Base-by-base conservation (phyloP, 2,888 invertebrate genomes). In the Ormyrus nitidulus region DNA sequence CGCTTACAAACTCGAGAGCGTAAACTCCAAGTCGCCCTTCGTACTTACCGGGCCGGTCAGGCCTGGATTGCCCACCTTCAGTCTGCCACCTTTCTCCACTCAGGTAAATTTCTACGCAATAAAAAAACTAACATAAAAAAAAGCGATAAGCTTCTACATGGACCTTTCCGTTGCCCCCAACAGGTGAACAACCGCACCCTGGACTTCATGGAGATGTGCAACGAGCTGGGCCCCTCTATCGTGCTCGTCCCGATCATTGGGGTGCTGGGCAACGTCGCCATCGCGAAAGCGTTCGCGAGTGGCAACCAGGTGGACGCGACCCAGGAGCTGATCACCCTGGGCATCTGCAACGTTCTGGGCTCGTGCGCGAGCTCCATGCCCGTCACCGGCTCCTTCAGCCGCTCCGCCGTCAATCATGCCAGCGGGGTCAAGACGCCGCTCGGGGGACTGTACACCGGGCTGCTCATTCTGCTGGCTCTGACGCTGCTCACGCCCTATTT, bases 341-440 rank as follows among this genome's bases (percentile, higher is more conserved):
- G 96, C 0, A 89, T 96, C 69, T 94, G 97, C 82, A 98, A 98
- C 88, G 93, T 98, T 62, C 91, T 96, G 59, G 98, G 98, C 0
- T 95, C 97, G 0, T 97, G 98, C 87, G 95, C 96, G 70, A 95
- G 95, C 3, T 96, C 98, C 0, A 97, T 98, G 94, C 98, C 98
- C 0, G 95, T 98, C 11, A 96, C 96, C 4, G 98, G 96, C 6
- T 96, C 96, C 0, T 97, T 97, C 90, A 96, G 96, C 0, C 92
- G 97, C 77, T 96, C 97, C 81, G 98, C 98, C 44, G 97, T 98
- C 0, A 98, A 98, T 91, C 96, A 98, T 86, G 97, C 97, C n/a
- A 97, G 97, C 87, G 98, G 98, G 0, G 98, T 98, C 0, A 94
- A 94, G 83, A 98, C 98, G 0, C 97, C 97, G 11, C 93, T 97